phyloP scores from a whole-genome alignment of 2,113 vertebrate genomes.

The Hymenochirus boettgeri region DNA sequence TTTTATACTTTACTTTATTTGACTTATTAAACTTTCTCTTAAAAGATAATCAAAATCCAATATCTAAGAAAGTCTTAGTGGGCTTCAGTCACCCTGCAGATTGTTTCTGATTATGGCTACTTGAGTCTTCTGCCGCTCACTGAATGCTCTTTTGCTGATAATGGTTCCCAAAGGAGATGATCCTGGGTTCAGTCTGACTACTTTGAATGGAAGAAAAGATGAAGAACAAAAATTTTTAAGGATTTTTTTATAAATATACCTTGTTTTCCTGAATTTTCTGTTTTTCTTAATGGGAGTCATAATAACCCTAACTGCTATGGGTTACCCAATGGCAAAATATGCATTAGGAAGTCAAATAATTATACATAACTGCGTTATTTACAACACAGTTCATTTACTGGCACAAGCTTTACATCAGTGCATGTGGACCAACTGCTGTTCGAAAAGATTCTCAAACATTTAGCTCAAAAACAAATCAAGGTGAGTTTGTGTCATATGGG shows the following conservation, averaged over 20 bases:
- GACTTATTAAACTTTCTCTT: neutral
- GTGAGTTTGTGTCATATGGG: neutral
- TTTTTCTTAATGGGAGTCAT: neutral
- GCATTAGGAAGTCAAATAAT: neutral
- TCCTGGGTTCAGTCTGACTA: neutral
- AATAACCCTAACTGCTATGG: neutral
- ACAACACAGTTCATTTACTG: slow-evolving; percentile 1
- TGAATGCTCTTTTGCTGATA: neutral
- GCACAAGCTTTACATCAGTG: slow-evolving; percentile 6
- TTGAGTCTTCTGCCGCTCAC: neutral
- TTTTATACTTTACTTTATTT: neutral
- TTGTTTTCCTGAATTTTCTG: neutral
- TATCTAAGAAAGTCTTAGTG: neutral
- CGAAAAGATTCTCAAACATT: too few species aligned
- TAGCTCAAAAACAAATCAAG: too few species aligned
- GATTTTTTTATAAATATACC: neutral
- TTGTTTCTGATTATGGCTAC: neutral
- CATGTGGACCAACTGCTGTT: neutral
- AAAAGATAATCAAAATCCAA: too few species aligned
- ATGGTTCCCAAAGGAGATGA: neutral
- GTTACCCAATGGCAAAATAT: neutral
- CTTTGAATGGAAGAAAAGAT: neutral
- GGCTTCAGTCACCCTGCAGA: neutral
- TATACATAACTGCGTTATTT: neutral
- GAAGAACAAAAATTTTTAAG: neutral